phyloP scores from a whole-genome alignment of 2,797 vertebrate species.

The Sebastes oblongus region DNA sequence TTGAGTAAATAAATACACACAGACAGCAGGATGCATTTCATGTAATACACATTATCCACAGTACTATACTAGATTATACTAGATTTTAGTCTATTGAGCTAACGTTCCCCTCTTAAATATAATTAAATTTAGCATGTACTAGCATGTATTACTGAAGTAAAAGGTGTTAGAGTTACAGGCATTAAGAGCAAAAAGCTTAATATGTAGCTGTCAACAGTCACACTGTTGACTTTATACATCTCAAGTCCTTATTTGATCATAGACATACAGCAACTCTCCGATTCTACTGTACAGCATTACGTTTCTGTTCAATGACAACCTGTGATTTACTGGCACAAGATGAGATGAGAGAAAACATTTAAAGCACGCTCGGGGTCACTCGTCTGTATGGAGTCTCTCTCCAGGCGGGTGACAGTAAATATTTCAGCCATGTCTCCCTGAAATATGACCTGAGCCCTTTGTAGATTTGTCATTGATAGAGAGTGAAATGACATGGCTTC shows the following conservation, averaged over 20 bases:
- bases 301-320: conserved; percentile 34
- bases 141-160: background rate
- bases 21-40: background rate
- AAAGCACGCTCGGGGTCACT: conserved; percentile 1
- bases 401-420: conserved; percentile 59
- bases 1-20: background rate
- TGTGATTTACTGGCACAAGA: conserved; percentile 60
- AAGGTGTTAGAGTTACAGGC: background rate
- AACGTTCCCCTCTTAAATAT: background rate
- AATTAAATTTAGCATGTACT: background rate
- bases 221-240: background rate
- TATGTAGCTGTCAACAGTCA: background rate
- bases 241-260: conserved; percentile 17
- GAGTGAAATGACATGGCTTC: conserved; percentile 51
- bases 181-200: background rate
- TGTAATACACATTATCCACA: background rate
- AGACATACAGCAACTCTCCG: background rate
- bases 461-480: conserved; percentile 42
- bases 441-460: conserved; percentile 57
- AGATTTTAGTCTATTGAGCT: background rate
- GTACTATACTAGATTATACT: background rate
- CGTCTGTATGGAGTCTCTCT: conserved; percentile 15
- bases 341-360: conserved; percentile 45
- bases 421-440: conserved; percentile 62
- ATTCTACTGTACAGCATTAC: background rate